phyloP scores from a whole-genome alignment of 2,113 vertebrate species.

The Hyperopisus bebe region DNA sequence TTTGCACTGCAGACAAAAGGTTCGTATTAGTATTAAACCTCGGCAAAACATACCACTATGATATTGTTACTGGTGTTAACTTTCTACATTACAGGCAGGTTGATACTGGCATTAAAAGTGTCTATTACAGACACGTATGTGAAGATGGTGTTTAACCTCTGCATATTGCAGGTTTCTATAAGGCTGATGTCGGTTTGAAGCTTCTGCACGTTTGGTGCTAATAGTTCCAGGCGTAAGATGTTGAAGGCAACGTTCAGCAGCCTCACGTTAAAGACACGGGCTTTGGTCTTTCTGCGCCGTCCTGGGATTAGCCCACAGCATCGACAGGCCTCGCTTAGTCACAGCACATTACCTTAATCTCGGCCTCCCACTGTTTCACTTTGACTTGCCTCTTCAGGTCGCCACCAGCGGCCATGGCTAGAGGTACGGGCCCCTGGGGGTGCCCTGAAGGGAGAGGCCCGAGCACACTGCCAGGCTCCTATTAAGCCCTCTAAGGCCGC shows the following conservation, averaged over 20 bases:
- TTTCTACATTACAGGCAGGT: background rate
- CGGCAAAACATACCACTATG: background rate
- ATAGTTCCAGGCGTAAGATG: background rate
- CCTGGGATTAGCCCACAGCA: background rate
- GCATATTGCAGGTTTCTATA: background rate
- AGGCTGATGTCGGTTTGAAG: background rate
- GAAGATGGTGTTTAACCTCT: background rate
- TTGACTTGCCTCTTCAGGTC: background rate
- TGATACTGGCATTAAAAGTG: background rate
- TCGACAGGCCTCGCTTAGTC: background rate
- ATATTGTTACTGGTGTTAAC: background rate
- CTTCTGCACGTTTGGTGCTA: background rate
- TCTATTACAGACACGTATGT: background rate
- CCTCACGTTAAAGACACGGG: too few relatives aligned
- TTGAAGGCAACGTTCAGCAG: background rate
- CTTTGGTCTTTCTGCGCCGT: background rate
- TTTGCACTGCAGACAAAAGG: background rate
- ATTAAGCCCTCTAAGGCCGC: background rate
- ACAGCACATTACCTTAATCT: slow-evolving; percentile 5
- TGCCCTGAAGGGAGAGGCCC: background rate
- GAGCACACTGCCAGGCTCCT: background rate
- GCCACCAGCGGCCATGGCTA: background rate
- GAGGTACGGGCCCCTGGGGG: background rate
- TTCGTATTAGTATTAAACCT: background rate
- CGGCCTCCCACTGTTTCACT: background rate